Base-by-base conservation (phyloP, 2,113 vertebrate genomes). In the Brienomyrus brachyistius region DNA sequence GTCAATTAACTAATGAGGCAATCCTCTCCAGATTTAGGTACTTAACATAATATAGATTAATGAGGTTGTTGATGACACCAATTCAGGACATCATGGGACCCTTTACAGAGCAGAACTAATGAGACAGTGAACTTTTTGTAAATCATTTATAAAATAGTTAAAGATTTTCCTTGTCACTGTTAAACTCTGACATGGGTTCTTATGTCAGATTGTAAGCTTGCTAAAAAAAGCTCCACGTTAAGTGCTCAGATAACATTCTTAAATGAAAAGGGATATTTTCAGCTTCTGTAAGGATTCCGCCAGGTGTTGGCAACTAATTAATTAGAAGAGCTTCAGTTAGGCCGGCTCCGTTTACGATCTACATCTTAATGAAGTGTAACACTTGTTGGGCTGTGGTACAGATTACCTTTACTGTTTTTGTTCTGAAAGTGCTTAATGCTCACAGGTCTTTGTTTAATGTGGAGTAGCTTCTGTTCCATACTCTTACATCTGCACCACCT, bases 41-140 rank as follows among this genome's bases (percentile, higher is more conserved):
- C 85, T 87, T 54, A 87, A 56, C 9, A 35, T 87, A 87, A 87
- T 87, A 54, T 54, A 35, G 85, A 87, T 87, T 87, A 87, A 87
- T 56, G 85, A 87, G 85, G 85, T 17, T 40, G 85, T 52, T 86
- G 84, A 54, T 86, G 84, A 52, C 84, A 86, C 21, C 50, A 19
- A n/a, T 54, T 52, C 51, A 54, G 85, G 48, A 27, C 51, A 54
- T 54, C 51, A 35, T 8, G 85, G 51, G 51, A 54, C 11, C 31
- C 51, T 87, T 87, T 54, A 40, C 51, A 48, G 85, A 35, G 9
- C 85, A 87, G 51, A 54, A 31, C 27, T 87, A 87, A 86, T 31
- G 51, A 87, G 51, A 54, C 31, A 19, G 17, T 35, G 51, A 87
- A 54, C 48, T 48, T 56, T 54, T 31, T 87, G 51, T 87, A 56